A percentile compares a stretch with the other conserved stretches of the same genome.
Evolutionary conservation across 2,113 vertebrate species (phyloP).

Genomic region (Podarcis cretensis): DNA sequence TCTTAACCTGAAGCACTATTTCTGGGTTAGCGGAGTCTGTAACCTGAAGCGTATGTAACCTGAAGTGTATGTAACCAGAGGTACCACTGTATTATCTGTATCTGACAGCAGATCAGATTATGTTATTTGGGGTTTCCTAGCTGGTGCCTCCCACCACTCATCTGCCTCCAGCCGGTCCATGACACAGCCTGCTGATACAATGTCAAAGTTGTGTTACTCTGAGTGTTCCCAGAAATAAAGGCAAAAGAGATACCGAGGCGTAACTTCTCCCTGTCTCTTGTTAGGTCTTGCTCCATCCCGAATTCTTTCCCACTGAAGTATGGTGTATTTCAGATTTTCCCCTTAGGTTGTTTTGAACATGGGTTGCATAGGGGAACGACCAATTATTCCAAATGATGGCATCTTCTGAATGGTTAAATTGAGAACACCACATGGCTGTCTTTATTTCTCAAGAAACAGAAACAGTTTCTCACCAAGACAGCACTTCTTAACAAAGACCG

Average conservation of each 20-base stretch:
- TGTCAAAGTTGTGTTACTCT: no score
- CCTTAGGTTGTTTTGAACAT: background rate
- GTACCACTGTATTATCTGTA: background rate
- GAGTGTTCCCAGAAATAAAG: background rate
- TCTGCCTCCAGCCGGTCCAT: no score
- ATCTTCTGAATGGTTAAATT: background rate
- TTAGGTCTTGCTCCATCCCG: background rate
- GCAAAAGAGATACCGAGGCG: background rate
- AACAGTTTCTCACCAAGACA: background rate
- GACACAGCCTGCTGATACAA: constrained; percentile 4
- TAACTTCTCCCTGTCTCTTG: background rate
- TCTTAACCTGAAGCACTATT: no score
- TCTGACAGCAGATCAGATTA: background rate
- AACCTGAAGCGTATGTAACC: no score
- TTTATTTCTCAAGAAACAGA: background rate
- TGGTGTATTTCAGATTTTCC: background rate
- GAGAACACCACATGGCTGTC: background rate
- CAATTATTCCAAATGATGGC: background rate
- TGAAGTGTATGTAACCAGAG: no score
- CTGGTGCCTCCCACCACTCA: constrained; percentile 20
- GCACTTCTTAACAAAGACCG: background rate
- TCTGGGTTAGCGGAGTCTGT: no score
- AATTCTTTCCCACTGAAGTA: background rate
- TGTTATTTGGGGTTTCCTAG: background rate
- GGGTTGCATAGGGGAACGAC: background rate